Evolutionary conservation across 2,888 invertebrate species (phyloP), one percentile per base, ranked within the genome.

Genomic region (Notocelia uddmanniana): DNA sequence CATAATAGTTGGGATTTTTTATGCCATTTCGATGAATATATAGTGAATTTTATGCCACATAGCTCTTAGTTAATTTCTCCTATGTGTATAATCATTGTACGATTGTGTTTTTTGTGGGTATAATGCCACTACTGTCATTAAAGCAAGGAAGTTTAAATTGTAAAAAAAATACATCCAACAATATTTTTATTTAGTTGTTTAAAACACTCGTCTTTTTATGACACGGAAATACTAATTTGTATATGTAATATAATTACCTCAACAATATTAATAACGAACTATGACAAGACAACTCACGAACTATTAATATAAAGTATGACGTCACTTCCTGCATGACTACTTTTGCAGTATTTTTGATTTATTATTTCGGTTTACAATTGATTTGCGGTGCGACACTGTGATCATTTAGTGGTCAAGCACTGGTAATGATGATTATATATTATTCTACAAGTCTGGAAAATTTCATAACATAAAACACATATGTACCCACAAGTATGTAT

Each of bases 11-110:
- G 54, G 73, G 55, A 48, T 72, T 68, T 74, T 79, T 76, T 78
- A 80, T 77, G 81, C 80, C 79, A 81, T 85, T 80, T 78, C 63
- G 75, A 78, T 74, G 74, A 79, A 76, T 31, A 52, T 75, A 68
- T 76, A 66, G 77, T 74, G 73, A 69, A 72, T 68, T 71, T 54
- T 76, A 75, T 68, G 75, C 71, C 75, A 76, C 75, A 75, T 74
- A 67, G 74, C 45, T 66, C 69, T 66, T 74, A 67, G 67, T 26
- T 74, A 50, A 68, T 70, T 55, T 34, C 21, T 26, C 26, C 21
- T 52, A 37, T 69, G 23, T 41, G 19, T 37, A 19, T 62, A 11
- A 2, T 48, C 11, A n/a, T 34, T 21, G 45, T n/a, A 62, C 15
- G 15, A 67, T 59, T 59, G 45, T 63, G 57, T 62, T 67, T 57